Conservation (phyloP, 2,113 vertebrate species). For the Amphilophus citrinellus region DNA sequence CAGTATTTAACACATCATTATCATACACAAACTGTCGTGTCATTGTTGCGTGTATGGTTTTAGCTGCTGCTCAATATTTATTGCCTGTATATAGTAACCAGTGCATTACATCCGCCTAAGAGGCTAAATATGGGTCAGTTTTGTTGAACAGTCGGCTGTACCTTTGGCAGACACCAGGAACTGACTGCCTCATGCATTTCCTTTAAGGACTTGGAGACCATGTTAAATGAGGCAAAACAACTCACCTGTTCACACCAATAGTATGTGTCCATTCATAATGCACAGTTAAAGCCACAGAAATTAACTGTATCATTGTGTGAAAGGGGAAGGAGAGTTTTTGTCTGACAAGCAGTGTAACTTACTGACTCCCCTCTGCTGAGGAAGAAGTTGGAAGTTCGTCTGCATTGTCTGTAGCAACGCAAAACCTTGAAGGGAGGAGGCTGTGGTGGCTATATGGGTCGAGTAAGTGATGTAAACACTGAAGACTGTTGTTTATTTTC, state of each 20-base stretch:
- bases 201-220: background rate
- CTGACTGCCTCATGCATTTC: background rate
- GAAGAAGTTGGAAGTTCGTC: slow-evolving; percentile 7
- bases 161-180: background rate
- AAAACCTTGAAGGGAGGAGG: slow-evolving; percentile 4
- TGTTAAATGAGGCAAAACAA: background rate
- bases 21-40: background rate
- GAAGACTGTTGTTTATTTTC: slow-evolving; percentile 3
- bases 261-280: background rate
- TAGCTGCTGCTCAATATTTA: background rate
- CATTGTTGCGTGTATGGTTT: background rate
- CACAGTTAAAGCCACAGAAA: background rate
- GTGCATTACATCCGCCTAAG: background rate
- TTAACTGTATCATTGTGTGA: background rate
- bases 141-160: background rate
- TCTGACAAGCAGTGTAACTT: slow-evolving; percentile 10
- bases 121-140: background rate
- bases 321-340: background rate
- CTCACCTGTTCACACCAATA: background rate
- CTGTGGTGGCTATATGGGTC: background rate
- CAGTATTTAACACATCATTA: background rate
- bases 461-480: background rate
- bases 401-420: background rate
- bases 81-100: background rate
- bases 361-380: background rate